These are phyloP conservation scores for Acanthosepion esculentum DNA, from an alignment of 2,888 invertebrate genomes.

Conservation along the genomic window DNA sequence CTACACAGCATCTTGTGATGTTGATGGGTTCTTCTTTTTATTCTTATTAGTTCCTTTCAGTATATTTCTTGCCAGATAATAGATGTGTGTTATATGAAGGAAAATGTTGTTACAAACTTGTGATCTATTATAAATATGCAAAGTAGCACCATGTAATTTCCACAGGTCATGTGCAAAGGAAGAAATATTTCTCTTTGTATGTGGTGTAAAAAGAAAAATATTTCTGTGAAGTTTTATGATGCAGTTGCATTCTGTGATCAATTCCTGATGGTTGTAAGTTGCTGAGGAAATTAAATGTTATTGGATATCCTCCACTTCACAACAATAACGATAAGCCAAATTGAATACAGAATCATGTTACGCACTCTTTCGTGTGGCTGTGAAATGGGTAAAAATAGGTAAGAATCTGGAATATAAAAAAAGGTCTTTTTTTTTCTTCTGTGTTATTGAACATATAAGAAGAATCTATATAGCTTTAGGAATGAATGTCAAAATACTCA, in stretches of 20 bases:
- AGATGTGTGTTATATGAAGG: too few relatives aligned
- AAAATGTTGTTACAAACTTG: too few relatives aligned
- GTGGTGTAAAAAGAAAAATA: neutral
- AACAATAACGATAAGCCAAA: neutral
- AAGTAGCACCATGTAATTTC: neutral
- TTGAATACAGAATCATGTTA: slow-evolving; percentile 8
- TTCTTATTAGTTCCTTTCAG: too few relatives aligned
- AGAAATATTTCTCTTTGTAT: neutral
- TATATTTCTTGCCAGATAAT: too few relatives aligned
- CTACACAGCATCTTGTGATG: too few relatives aligned
- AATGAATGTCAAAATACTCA: neutral
- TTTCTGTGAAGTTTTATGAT: neutral
- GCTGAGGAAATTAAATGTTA: slow-evolving; percentile 21
- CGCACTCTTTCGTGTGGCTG: neutral
- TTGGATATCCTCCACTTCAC: slow-evolving; percentile 21
- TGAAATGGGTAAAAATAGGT: slow-evolving; percentile 11
- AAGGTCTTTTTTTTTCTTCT: neutral
- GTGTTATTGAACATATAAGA: neutral
- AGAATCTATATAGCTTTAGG: neutral
- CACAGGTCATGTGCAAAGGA: neutral
- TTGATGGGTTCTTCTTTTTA: too few relatives aligned
- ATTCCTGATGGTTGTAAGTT: neutral
- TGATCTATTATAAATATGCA: neutral
- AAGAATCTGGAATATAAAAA: neutral
- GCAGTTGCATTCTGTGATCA: neutral